Conservation (phyloP, 2,888 invertebrate species). For the Magallana nippona region DNA sequence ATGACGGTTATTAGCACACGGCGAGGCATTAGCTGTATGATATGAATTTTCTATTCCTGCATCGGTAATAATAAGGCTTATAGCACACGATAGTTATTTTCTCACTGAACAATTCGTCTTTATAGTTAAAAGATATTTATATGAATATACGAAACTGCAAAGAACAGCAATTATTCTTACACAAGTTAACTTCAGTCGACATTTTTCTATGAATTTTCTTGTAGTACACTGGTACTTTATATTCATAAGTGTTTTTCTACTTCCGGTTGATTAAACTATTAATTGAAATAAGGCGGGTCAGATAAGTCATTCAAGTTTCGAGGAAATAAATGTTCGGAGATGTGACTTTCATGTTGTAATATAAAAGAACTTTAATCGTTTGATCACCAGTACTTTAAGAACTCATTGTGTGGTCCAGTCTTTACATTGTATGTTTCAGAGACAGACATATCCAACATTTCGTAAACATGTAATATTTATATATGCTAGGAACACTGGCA, state of each 20-base stretch:
- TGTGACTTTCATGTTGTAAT: not conserved
- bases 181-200: no score
- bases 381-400: not conserved
- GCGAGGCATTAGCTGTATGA: not conserved
- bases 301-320: not conserved
- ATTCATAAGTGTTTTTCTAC: no score
- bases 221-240: not conserved
- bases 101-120: not conserved
- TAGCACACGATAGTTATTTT: not conserved
- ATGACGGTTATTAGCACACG: not conserved
- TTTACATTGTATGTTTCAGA: not conserved
- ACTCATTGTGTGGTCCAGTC: constrained; percentile 8
- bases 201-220: no score
- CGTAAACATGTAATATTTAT: not conserved
- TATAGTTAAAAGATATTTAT: not conserved
- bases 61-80: not conserved
- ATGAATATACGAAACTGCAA: not conserved
- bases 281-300: not conserved
- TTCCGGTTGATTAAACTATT: no score
- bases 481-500: not conserved
- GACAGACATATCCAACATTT: constrained; percentile 8
- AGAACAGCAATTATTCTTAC: no score
- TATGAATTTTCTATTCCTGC: constrained; percentile 6
- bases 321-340: not conserved
- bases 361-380: not conserved